Evolutionary conservation across 2,113 vertebrate genomes (phyloP).

Genomic region (Zeus faber): DNA sequence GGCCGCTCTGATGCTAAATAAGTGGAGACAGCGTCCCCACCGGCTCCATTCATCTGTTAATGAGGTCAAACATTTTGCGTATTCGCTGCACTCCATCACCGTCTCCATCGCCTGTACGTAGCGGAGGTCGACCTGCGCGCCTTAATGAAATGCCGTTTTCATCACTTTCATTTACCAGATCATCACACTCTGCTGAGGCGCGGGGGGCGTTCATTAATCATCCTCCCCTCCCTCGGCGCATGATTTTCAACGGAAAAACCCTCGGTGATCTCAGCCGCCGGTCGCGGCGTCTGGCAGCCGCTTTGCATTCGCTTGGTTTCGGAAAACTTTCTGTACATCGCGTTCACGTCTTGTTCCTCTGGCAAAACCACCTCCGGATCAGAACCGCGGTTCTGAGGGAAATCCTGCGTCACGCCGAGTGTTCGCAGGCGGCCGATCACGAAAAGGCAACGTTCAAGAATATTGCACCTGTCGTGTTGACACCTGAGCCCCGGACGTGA

Average conservation of each 20-base stretch:
- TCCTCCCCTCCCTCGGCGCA: background rate
- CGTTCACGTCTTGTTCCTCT: no score
- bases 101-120: conserved; percentile 43
- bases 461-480: no score
- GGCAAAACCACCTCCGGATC: no score
- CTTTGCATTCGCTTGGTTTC: no score
- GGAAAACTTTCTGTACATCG: no score
- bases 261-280: no score
- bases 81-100: conserved; percentile 36
- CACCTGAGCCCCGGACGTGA: no score
- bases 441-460: no score
- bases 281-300: no score
- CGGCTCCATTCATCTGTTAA: conserved; percentile 29
- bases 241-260: background rate
- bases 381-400: no score
- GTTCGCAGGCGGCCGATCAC: no score
- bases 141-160: conserved; percentile 26
- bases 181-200: conserved; percentile 33
- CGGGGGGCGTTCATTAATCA: conserved; percentile 37
- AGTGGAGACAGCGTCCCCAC: conserved; percentile 13
- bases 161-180: conserved; percentile 37
- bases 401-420: no score
- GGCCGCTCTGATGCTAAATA: conserved; percentile 19
- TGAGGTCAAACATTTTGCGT: conserved; percentile 19
- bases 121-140: conserved; percentile 11